Evolutionary conservation across 2,113 vertebrate species (phyloP).

Genomic region (Chionomys nivalis): DNA sequence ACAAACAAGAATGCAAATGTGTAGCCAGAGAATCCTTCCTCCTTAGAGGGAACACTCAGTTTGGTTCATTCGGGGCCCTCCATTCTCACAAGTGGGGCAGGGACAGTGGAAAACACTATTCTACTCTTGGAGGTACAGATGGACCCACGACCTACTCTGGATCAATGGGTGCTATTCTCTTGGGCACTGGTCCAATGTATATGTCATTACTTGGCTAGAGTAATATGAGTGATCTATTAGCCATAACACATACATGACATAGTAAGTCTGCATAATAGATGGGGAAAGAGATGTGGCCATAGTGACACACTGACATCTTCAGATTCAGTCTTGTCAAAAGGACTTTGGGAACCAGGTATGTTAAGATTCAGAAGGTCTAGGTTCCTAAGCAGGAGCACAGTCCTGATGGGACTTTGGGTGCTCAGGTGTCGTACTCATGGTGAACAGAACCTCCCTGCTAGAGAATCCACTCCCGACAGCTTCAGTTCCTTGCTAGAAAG

Average conservation of each 20-base stretch:
- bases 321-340: background rate
- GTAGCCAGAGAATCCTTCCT: background rate
- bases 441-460: background rate
- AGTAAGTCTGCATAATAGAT: background rate
- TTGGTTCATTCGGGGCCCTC: background rate
- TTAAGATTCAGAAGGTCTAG: background rate
- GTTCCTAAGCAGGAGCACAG: background rate
- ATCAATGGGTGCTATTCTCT: background rate
- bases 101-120: background rate
- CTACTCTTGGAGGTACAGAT: background rate
- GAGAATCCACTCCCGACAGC: conserved; percentile 27
- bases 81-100: background rate
- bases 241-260: fast-evolving
- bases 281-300: background rate
- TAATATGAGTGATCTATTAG: background rate
- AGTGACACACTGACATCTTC: background rate
- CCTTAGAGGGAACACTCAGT: background rate
- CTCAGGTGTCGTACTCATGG: background rate
- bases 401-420: background rate
- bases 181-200: background rate
- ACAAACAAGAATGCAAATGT: background rate
- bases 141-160: background rate
- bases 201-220: background rate
- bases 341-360: background rate
- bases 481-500: conserved; percentile 46